Base-by-base conservation (phyloP, 2,888 invertebrate genomes). In the Beris morrisii region DNA sequence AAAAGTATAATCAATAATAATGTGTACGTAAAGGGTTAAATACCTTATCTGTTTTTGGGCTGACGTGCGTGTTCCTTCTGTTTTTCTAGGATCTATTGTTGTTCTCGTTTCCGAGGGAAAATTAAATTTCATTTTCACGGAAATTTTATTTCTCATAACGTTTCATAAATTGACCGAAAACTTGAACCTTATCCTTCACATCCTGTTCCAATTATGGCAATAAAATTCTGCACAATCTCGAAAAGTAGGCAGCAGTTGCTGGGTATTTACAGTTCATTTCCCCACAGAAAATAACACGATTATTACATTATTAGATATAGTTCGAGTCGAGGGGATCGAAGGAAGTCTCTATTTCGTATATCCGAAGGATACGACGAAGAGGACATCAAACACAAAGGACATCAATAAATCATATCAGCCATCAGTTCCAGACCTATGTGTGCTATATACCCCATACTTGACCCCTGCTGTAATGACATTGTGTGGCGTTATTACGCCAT, bases 401-500 rank as follows among this genome's bases (percentile, higher is more conserved):
- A 70, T 71, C 71, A 71, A 71, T 71, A 71, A 71, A 71, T 71
- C 71, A 71, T 71, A 71, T 67, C 61, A 70, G 68, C 70, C 70
- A 71, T 71, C 71, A 71, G 69, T 71, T 71, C 66, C 71, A 71
- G 71, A 44, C 64, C 38, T 52, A 30, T 31, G 12, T 12, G 38
- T 15, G n/a, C 44, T 13, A 15, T 6, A 61, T 15, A n/a, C 12
- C 55, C 28, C 31, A 32, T 15, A 46, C 64, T 64, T 64, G 64
- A 64, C 65, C 65, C 65, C 65, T 65, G 64, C 54, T 64, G 54
- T 52, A 65, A 45, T 58, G 52, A 38, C 50, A 61, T 48, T 48
- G 55, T 57, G 53, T 58, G 50, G 43, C 58, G 11, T 65, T 65
- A 65, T 65, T 65, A 56, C 65, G 46, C 46, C 65, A 65, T 48